A percentile compares a stretch with the other conserved stretches of the same genome.
Evolutionary conservation across 2,113 vertebrate genomes (phyloP).

Genomic region (Amphiprion ocellaris): DNA sequence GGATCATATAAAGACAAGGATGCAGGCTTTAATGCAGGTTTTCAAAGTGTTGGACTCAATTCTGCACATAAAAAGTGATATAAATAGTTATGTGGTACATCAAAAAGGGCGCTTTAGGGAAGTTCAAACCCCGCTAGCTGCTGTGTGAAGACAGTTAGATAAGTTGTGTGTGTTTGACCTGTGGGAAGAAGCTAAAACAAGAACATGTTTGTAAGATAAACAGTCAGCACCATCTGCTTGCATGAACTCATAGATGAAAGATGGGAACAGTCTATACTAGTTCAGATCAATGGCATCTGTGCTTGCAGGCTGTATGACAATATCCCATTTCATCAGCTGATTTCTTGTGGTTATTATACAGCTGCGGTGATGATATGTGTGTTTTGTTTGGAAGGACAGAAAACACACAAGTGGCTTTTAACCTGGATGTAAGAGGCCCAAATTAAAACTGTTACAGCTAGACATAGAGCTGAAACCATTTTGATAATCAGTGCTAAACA

Average conservation of each 20-base stretch:
- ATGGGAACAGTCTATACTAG: background rate
- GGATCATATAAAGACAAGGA: background rate
- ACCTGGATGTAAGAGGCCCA: background rate
- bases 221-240: background rate
- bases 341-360: background rate
- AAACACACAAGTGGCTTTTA: conserved; percentile 2
- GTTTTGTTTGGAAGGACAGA: background rate
- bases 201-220: background rate
- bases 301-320: background rate
- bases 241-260: background rate
- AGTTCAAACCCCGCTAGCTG: too few relatives aligned
- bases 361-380: background rate
- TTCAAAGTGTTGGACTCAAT: too few relatives aligned
- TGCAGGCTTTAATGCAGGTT: background rate
- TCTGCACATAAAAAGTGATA: too few relatives aligned
- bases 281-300: background rate
- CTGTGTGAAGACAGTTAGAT: background rate
- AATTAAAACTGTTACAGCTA: background rate
- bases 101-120: too few relatives aligned
- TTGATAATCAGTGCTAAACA: background rate
- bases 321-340: background rate
- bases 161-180: background rate
- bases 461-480: background rate
- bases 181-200: background rate
- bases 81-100: too few relatives aligned